These are phyloP conservation scores for Furcifer pardalis DNA, from an alignment of 2,797 vertebrate species.

Conservation along the genomic window DNA sequence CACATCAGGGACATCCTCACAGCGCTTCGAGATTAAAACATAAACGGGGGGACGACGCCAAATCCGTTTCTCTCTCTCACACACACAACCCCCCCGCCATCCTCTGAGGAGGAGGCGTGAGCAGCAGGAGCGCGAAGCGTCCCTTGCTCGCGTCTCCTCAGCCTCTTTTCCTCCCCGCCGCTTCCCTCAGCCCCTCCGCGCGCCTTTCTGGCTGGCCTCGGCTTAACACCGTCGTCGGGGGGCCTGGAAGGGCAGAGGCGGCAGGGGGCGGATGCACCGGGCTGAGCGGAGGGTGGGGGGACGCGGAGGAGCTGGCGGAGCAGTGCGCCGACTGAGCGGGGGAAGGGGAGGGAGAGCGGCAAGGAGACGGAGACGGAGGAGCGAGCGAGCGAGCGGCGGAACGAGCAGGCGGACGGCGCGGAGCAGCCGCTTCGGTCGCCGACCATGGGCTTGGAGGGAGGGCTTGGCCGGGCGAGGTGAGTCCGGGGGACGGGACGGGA, in stretches of 20 bases:
- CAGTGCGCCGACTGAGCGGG: slow-evolving; percentile 2
- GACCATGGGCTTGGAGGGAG: slow-evolving; percentile 59
- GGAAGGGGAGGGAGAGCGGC: not conserved
- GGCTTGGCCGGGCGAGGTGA: slow-evolving; percentile 21
- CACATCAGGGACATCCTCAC: not conserved
- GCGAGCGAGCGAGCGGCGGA: slow-evolving; percentile 44
- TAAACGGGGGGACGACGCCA: not conserved
- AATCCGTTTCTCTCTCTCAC: not conserved
- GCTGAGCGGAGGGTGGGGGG: slow-evolving; percentile 4
- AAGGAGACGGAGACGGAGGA: slow-evolving; percentile 27
- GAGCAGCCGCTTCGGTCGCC: slow-evolving; percentile 52
- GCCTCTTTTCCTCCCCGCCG: not conserved
- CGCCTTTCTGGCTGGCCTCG: slow-evolving; percentile 58
- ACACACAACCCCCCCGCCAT: not conserved
- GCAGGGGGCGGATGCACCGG: slow-evolving; percentile 58
- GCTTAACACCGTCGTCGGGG: slow-evolving; percentile 48
- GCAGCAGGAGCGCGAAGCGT: slow-evolving; percentile 2
- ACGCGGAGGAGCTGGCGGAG: slow-evolving; percentile 13
- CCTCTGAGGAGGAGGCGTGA: not conserved
- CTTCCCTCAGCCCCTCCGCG: slow-evolving; percentile 13
- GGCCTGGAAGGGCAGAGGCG: slow-evolving; percentile 35
- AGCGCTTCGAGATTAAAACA: not conserved
- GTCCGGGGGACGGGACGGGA: not conserved
- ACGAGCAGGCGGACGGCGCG: slow-evolving; percentile 39
- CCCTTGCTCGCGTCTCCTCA: not conserved